Base-by-base conservation (phyloP, 2,888 invertebrate genomes). In the Ichneumoninae sp. region DNA sequence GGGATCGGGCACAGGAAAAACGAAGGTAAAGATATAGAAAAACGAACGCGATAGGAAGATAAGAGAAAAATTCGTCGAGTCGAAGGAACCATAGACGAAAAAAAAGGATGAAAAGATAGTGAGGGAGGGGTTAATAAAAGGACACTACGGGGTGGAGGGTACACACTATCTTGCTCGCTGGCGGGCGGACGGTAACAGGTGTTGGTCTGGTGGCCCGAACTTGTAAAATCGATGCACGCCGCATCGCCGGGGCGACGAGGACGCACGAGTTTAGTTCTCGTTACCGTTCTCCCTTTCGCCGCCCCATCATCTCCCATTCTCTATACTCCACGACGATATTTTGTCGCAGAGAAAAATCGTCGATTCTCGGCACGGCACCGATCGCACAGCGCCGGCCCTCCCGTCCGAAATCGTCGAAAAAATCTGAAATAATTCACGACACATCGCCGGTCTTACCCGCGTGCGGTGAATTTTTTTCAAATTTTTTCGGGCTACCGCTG, bases 101-200 rank as follows among this genome's bases (percentile, higher is more conserved):
- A 62, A 54, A 44, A 36, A 13, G 57, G 22, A 57, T 57, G 65
- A 69, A 52, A 30, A 66, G 60, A 33, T 26, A 72, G 30, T 44
- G 36, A 3, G 16, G 47, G 44, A 60, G 54, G 47, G 30, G 26
- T 70, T 60, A 70, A 30, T 54, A 19, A 54, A 36, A 65, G 70
- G 33, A 75, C 74, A 69, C 74, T 10, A 78, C 77, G 78, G 74
- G 81, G 81, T 75, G 78, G 81, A 57, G 77, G 52, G 65, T 70
- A 19, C 40, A 13, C 33, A 10, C 30, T 50, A 13, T 40, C 81
- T 70, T 81, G 80, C 86, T 89, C 87, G 88, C 86, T 89, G 85
- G 88, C 91, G 92, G 78, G 69, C 74, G 74, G 78, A 78, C 84
- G 81, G 93, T 93, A 93, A 93, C 92, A 92, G 92, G 92, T 93